Evolutionary conservation across 2,797 vertebrate species (phyloP).

Genomic region (Acomys russatus): DNA sequence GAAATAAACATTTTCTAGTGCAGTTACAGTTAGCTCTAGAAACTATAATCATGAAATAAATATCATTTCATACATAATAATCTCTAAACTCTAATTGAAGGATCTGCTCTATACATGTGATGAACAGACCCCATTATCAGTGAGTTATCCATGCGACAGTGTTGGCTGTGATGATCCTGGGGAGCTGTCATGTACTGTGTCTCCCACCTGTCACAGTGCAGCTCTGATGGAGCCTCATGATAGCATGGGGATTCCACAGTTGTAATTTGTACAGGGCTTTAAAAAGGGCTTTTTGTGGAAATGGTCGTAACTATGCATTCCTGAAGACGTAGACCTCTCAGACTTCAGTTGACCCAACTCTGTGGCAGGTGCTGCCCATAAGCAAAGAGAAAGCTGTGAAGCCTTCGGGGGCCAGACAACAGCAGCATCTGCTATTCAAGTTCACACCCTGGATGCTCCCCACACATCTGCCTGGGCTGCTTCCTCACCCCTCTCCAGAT

Average conservation of each 20-base stretch:
- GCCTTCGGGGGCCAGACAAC: not conserved
- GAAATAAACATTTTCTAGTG: not conserved
- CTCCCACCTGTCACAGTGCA: not conserved
- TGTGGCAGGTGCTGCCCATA: not conserved
- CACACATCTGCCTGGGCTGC: not conserved
- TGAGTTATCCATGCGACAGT: not conserved
- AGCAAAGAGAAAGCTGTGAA: not conserved
- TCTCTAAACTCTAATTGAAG: constrained; percentile 20
- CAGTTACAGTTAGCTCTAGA: not conserved
- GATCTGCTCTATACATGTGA: not conserved
- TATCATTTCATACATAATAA: not conserved
- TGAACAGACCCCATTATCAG: not conserved
- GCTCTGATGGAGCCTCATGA: fast-evolving
- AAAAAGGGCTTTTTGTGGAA: not conserved
- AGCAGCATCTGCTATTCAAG: not conserved
- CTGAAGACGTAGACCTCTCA: not conserved
- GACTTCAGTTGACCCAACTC: not conserved
- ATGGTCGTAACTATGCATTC: not conserved
- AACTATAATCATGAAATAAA: too few species aligned
- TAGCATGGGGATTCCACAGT: not conserved
- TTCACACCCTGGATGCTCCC: not conserved
- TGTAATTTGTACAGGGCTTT: not conserved
- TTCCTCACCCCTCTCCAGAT: not conserved
- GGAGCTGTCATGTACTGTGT: fast-evolving
- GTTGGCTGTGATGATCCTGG: too few species aligned